Evolutionary conservation across 2,888 invertebrate genomes (phyloP).

Genomic region (Oxytorus armatus): DNA sequence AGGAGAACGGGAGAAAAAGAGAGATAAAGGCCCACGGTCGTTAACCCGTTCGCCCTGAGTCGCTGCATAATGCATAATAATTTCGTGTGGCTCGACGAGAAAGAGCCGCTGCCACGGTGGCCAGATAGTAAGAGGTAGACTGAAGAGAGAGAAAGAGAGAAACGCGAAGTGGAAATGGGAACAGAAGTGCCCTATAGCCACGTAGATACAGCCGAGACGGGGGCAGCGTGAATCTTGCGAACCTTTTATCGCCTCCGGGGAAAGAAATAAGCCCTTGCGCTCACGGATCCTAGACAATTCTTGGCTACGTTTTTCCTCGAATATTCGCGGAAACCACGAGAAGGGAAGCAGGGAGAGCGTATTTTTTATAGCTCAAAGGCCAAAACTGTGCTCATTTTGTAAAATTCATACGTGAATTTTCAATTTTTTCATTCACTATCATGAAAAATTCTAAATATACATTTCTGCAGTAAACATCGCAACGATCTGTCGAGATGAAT

Average conservation of each 20-base stretch:
- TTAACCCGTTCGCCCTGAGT: slow-evolving; percentile 65
- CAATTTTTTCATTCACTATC: slow-evolving; percentile 9
- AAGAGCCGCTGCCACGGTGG: slow-evolving; percentile 36
- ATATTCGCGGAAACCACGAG: slow-evolving; percentile 53
- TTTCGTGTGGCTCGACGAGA: slow-evolving; percentile 60
- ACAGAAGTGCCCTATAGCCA: slow-evolving; percentile 55
- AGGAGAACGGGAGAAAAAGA: slow-evolving; percentile 33
- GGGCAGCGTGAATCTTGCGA: slow-evolving; percentile 46
- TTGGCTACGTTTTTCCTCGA: slow-evolving; percentile 41
- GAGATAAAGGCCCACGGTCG: slow-evolving; percentile 63
- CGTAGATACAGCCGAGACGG: slow-evolving; percentile 41
- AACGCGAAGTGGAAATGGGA: slow-evolving; percentile 5
- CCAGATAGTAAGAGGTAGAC: slow-evolving; percentile 36
- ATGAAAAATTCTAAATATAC: background rate
- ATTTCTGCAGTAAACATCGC: too few species aligned
- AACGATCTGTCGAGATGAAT: too few species aligned
- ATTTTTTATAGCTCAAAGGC: slow-evolving; percentile 47
- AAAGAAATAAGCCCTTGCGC: slow-evolving; percentile 44
- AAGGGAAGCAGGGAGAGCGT: slow-evolving; percentile 27
- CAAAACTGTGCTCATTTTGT: background rate
- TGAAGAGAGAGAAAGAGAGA: slow-evolving; percentile 4
- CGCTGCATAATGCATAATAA: slow-evolving; percentile 69
- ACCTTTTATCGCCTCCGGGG: slow-evolving; percentile 58
- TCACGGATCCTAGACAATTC: slow-evolving; percentile 22
- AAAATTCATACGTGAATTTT: slow-evolving; percentile 21